Conservation (phyloP, 2,113 vertebrate species). For the Prietella phreatophila region DNA sequence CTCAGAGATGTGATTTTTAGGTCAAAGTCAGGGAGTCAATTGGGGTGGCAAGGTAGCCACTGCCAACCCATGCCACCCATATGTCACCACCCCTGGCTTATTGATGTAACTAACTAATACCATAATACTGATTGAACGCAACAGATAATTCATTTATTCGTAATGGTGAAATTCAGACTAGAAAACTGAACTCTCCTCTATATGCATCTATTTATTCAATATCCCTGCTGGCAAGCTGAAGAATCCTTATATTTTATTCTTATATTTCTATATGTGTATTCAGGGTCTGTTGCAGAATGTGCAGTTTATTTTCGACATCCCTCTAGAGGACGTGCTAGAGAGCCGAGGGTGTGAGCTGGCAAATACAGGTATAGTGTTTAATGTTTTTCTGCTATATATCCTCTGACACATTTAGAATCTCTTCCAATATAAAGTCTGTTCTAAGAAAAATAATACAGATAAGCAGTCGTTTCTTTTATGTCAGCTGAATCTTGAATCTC, state of each 20-base stretch:
- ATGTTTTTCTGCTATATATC: constrained; percentile 13
- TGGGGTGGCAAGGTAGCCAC: background rate
- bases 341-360: constrained; percentile 76
- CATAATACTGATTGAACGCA: background rate
- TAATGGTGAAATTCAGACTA: background rate
- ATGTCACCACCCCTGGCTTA: background rate
- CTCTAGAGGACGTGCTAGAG: constrained; percentile 76
- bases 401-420: constrained; percentile 20
- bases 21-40: background rate
- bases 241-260: background rate
- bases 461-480: background rate
- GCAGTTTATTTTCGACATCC: constrained; percentile 75
- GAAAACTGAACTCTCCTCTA: background rate
- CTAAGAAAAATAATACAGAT: background rate
- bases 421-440: constrained; percentile 13
- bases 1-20: background rate
- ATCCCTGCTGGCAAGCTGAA: background rate
- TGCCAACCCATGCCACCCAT: background rate
- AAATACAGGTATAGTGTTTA: constrained; percentile 71
- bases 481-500: background rate
- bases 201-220: background rate
- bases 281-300: constrained; percentile 85
- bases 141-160: background rate
- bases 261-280: constrained; percentile 37
- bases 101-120: background rate